Percentiles rank a stretch among this genome's conserved stretches.
Conservation (phyloP, 1,140 invertebrate species). For the Neocloeon triangulifer region DNA sequence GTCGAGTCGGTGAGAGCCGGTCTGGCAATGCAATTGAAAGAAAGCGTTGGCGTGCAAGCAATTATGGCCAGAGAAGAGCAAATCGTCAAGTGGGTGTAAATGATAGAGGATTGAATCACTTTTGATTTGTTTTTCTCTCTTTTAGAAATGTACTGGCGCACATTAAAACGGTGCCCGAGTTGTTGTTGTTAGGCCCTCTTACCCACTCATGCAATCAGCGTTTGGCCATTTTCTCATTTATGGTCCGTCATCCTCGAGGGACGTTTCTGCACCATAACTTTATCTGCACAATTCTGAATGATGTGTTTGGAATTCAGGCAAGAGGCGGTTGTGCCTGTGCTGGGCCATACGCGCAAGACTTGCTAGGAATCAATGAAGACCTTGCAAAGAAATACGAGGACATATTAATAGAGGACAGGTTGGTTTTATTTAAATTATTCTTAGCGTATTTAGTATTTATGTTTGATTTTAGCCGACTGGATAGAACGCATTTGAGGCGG, state of each 20-base stretch:
- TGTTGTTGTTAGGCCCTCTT: constrained; percentile 45
- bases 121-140: constrained; percentile 2
- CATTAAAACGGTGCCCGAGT: constrained; percentile 47
- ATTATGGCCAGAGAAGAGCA: constrained; percentile 52
- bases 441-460: too few species aligned
- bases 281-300: constrained; percentile 66
- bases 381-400: constrained; percentile 54
- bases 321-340: constrained; percentile 67
- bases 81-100: constrained; percentile 35
- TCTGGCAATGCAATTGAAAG: constrained; percentile 66
- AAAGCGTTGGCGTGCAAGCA: constrained; percentile 44
- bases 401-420: constrained; percentile 49
- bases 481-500: constrained; percentile 31
- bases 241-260: constrained; percentile 56
- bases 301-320: constrained; percentile 79
- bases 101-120: not conserved
- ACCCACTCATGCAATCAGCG: constrained; percentile 30
- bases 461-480: constrained; percentile 27
- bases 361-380: constrained; percentile 58
- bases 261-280: constrained; percentile 80
- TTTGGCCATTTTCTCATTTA: constrained; percentile 66
- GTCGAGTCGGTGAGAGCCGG: constrained; percentile 67
- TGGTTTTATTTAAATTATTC: constrained; percentile 12
- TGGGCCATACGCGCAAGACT: constrained; percentile 61
- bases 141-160: constrained; percentile 46